Base-by-base conservation (phyloP, 2,888 invertebrate genomes). In the Conistra vaccinii region DNA sequence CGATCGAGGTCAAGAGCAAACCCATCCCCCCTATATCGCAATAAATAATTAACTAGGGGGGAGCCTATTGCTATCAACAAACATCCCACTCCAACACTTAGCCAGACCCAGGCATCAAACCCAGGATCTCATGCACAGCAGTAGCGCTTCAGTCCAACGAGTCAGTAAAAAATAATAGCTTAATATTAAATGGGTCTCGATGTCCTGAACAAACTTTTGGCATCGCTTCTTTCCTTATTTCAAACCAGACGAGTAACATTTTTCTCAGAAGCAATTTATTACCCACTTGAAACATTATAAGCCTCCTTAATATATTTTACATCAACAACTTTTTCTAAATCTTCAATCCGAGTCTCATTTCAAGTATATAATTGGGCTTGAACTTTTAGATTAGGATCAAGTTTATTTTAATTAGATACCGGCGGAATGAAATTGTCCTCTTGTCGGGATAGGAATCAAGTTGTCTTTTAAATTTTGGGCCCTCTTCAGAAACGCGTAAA, bases 341-440 rank as follows among this genome's bases (percentile, higher is more conserved):
- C 66, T 73, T 1, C 73, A 67, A 71, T 73, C 62, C 39, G 57
- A 73, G 73, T 58, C 74, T 81, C 69, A 79, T 83, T 83, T 75
- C 76, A 79, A 80, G 75, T 78, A 79, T 35, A 85, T 85, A 82
- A 87, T 85, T 85, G 81, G 69, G 60, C 69, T 63, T 81, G 60
- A 87, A 87, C 79, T 86, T 86, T 81, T 68, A 72, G 70, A 85
- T 83, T 78, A 67, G 67, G 69, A 79, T 84, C 84, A 81, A 83
- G 79, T 87, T 81, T 81, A 60, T 83, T 79, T 76, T 86, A 86
- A 87, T 86, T 87, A 87, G 71, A 76, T 76, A 69, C 63, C 57
- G 42, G 32, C 32, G 69, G 53, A 58, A 72, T 70, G 58, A 69
- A 77, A 80, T 84, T 78, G 80, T 81, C 65, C 66, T 81, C 61